Evolutionary conservation across 2,797 vertebrate species (phyloP), one percentile per base, ranked within the genome.

Genomic region (Serranus cabrilla): DNA sequence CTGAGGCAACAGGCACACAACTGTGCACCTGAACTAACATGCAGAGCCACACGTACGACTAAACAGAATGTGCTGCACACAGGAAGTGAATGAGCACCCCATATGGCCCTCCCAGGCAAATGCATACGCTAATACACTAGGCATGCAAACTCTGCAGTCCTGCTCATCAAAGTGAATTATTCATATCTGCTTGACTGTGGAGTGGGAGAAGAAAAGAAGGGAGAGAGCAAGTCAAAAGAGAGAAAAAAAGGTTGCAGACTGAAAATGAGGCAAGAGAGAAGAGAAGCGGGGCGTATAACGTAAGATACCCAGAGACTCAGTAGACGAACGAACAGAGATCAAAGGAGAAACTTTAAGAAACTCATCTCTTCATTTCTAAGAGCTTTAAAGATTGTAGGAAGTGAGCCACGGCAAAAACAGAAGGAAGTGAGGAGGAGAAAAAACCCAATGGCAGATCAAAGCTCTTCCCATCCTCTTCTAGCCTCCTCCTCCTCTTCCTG

Each of bases 131-230:
- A 61, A 81, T 73, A 82, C 39, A 62, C 50, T 3, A 46, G 43
- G 64, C 72, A 76, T 77, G 85, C 75, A 74, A 17, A 71, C 64
- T 72, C 73, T 75, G 88, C 87, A 83, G 84, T 83, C 52, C 70
- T 8, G 31, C 79, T 93, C 83, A 89, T 91, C 86, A 90, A 85
- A 90, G 87, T 92, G 90, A 94, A 94, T 94, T 91, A 94, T 94
- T 94, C 74, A 93, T 92, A 72, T 81, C 71, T 74, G 80, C 86
- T 77, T 55, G 58, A 86, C 71, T 82, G 64, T 82, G 9, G 60
- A 74, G 68, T 79, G 72, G 66, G 43, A 58, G 80, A 76, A 83
- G 69, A 77, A 67, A 71, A 74, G 50, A 50, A 45, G 20, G 47
- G 16, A 31, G 71, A 65, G 61, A 74, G 60, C 50, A 67, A 83